Conservation (phyloP, 2,797 vertebrate species). For the Decapterus maruadsi region DNA sequence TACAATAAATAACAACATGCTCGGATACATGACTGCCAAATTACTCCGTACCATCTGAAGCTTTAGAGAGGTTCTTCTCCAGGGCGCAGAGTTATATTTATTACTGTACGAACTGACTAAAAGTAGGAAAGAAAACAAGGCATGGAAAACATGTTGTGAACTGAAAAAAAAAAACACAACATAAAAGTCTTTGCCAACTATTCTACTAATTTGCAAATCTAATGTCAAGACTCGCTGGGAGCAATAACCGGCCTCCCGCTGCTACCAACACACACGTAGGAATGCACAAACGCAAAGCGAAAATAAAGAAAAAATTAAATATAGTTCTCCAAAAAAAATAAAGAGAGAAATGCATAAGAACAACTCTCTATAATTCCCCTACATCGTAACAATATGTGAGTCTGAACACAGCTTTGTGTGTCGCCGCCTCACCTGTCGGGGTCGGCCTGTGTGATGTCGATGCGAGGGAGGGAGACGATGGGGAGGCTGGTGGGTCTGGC, state of each 20-base stretch:
- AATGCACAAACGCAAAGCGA: neutral
- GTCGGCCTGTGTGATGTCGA: constrained; percentile 93
- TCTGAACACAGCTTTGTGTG: too few relatives aligned
- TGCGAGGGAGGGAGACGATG: constrained; percentile 89
- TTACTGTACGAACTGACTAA: neutral
- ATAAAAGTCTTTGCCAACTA: neutral
- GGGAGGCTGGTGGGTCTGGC: constrained; percentile 92
- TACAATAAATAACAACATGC: constrained; percentile 19
- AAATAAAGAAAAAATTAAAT: neutral
- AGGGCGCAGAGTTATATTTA: neutral
- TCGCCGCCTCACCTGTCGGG: constrained; percentile 87
- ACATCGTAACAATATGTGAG: too few relatives aligned
- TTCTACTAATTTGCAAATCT: constrained; percentile 30
- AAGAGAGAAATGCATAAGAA: neutral
- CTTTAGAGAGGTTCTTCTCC: constrained; percentile 3
- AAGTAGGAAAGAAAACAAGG: constrained; percentile 2
- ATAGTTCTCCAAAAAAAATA: neutral
- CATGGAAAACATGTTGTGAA: constrained; percentile 2
- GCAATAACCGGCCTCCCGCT: constrained; percentile 10
- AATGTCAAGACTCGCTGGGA: constrained; percentile 10
- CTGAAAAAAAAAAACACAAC: neutral
- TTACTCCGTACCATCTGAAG: constrained; percentile 28
- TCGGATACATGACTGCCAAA: constrained; percentile 12
- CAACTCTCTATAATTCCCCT: neutral
- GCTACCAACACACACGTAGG: neutral